Base-by-base conservation (phyloP, 2,797 vertebrate genomes). In the Pogoniulus pusillus region DNA sequence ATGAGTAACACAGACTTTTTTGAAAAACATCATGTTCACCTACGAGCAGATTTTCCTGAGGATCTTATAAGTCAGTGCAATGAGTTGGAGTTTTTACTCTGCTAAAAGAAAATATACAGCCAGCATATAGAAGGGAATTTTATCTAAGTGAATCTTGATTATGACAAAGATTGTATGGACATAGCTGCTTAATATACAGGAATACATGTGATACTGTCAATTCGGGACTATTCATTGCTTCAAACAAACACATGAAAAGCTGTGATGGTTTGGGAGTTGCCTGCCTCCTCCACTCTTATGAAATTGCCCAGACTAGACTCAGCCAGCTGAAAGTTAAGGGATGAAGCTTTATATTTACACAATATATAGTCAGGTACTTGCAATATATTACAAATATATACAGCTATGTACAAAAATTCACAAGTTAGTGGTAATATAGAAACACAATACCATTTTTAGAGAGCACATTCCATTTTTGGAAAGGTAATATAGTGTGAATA, bases 391-490 rank as follows among this genome's bases (percentile, higher is more conserved):
- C 37, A 39, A 39, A 39, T 39, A 11, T 39, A 12, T 39, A 39
- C 39, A 13, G 37, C 11, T 39, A 39, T 39, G 39, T 39, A 39
- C 37, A 39, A 37, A 39, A 39, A 39, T 39, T 11, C 13, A 13
- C 37, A 39, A 39, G 37, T 39, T 39, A 39, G 39, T 11, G 13
- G 37, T 39, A 10, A 39, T 39, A 39, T 13, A 39, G 37, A 39
- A 39, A 39, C 37, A 39, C 37, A 39, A 39, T 37, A 39, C 37
- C 62, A n/a, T n/a, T n/a, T n/a, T n/a, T n/a, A n/a, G n/a, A n/a
- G n/a, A n/a, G n/a, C n/a, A n/a, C n/a, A n/a, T n/a, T n/a, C 41
- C 66, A 59, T 49, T 95, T 92, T 95, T 60, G 72, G 63, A 75
- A 85, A 86, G 10, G 19, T 8, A 35, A 12, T 70, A 26, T 59